Evolutionary conservation across 2,113 vertebrate species (phyloP).

Genomic region (Cavia aperea): DNA sequence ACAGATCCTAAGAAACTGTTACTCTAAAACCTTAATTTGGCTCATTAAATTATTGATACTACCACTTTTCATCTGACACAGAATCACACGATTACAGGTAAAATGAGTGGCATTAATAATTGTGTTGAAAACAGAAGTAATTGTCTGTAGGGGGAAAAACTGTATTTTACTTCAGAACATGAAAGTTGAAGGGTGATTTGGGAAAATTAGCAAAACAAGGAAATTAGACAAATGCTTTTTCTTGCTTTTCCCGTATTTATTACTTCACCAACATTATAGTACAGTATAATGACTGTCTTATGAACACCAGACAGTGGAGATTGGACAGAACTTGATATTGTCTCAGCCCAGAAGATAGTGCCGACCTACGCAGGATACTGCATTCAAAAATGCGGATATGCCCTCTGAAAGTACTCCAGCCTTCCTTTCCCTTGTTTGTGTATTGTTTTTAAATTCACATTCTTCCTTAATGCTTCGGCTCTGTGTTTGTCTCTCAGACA

Average conservation of each 20-base stretch:
- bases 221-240: conserved; percentile 48
- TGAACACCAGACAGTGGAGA: conserved; percentile 68
- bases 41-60: conserved; percentile 50
- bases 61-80: conserved; percentile 48
- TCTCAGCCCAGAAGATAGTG: conserved; percentile 65
- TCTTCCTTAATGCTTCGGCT: conserved; percentile 75
- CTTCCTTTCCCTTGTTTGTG: conserved; percentile 69
- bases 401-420: conserved; percentile 64
- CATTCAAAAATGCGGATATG: conserved; percentile 45
- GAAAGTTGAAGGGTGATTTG: conserved; percentile 31
- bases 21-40: conserved; percentile 57
- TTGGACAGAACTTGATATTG: conserved; percentile 64
- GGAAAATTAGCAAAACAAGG: neutral
- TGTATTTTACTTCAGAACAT: conserved; percentile 57
- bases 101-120: conserved; percentile 52
- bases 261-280: neutral
- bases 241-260: neutral
- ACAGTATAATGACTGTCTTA: neutral
- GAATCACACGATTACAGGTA: conserved; percentile 40
- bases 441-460: conserved; percentile 47
- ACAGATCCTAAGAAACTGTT: conserved; percentile 54
- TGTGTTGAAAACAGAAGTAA: conserved; percentile 43
- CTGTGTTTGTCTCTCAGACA: conserved; percentile 88
- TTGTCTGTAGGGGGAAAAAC: conserved; percentile 43
- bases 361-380: conserved; percentile 67